A percentile compares a stretch with the other conserved stretches of the same genome.
phyloP scores from a whole-genome alignment of 2,113 vertebrate species.

The Montifringilla adamsi region DNA sequence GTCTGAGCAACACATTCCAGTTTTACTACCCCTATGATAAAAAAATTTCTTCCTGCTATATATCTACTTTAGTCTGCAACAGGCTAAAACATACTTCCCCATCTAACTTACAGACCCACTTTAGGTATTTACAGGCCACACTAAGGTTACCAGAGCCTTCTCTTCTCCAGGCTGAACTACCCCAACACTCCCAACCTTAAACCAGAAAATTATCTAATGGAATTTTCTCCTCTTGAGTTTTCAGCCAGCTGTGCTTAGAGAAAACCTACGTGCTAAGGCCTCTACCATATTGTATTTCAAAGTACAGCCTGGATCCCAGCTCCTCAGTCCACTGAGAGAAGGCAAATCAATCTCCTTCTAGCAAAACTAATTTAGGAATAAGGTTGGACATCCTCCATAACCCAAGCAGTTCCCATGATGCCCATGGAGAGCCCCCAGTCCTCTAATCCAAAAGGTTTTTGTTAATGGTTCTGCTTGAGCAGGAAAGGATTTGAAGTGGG shows the following conservation, averaged over 20 bases:
- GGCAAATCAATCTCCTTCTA: not conserved
- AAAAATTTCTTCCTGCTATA: not conserved
- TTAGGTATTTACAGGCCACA: not conserved
- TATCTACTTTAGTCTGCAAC: not conserved
- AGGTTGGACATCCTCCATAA: not conserved
- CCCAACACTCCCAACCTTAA: not conserved
- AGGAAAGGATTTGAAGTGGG: not conserved
- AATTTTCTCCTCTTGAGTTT: not conserved
- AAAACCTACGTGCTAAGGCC: rapidly evolving
- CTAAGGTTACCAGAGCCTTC: not conserved
- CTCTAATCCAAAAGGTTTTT: not conserved
- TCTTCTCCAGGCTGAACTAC: not conserved
- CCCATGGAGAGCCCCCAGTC: not conserved
- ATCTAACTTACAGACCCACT: not conserved
- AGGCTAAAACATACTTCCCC: not conserved
- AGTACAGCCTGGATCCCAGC: not conserved
- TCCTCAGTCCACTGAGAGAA: not conserved
- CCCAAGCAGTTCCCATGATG: not conserved
- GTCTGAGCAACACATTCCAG: not conserved
- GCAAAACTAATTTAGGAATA: not conserved
- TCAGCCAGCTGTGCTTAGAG: not conserved
- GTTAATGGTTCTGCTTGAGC: not conserved
- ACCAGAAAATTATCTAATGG: not conserved
- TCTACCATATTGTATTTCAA: not conserved
- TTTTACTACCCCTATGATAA: not conserved